Base-by-base conservation (phyloP, 2,113 vertebrate species). In the Ctenomys sociabilis region DNA sequence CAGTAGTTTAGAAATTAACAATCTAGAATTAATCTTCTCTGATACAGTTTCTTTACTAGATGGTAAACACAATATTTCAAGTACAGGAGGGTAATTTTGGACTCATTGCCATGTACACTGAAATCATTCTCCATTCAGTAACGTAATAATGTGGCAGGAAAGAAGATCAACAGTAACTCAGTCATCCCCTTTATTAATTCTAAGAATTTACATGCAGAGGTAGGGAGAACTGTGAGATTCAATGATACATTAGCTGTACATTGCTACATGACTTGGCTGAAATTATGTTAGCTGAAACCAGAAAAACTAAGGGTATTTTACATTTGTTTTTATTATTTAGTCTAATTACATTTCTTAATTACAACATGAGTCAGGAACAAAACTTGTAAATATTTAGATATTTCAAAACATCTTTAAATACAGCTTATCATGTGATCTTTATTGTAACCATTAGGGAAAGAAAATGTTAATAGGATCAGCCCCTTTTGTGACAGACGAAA, bases 371-470 rank as follows among this genome's bases (percentile, higher is more conserved):
- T 66, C 45, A 59, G 12, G 73, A 11, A 32, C 24, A 73, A 75
- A 90, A 86, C 59, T 26, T 59, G 17, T 66, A 91, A 1, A 80
- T n/a, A 73, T 86, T 95, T 82, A 72, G 30, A 61, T 4, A 49
- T 77, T 96, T 90, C 6, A 52, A 85, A 92, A 61, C 22, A 52
- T 85, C 75, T 93, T 93, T 24, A 72, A 35, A 80, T 59, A n/a
- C 43, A 75, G 32, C 11, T 70, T 91, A 52, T 21, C 2, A 70
- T 54, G 82, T 89, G 30, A 72, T 90, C 6, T 66, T 77, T 1
- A 84, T 0, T 35, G 5, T 82, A 78, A 86, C 57, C 0, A 1
- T 5, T 12, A 17, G 16, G 12, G 32, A 72, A 86, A 96, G 19
- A 3, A 64, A 28, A 70, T 80, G 81, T 68, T 57, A 85, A 54